Conservation (phyloP, 1,140 invertebrate genomes). For the Frieseomelitta varia region DNA sequence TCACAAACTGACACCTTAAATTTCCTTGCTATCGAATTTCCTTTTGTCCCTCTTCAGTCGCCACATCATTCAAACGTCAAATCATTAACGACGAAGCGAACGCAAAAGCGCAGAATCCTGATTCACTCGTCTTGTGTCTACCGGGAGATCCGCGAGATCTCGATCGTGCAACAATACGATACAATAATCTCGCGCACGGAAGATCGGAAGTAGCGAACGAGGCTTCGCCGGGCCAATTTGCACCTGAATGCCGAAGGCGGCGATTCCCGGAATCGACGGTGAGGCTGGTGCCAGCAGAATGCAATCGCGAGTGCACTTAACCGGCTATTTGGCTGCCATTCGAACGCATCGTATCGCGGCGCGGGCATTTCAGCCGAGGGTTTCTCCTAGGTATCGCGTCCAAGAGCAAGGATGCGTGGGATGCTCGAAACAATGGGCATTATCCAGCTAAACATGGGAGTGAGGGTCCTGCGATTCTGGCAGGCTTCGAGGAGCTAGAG, state of each 20-base stretch:
- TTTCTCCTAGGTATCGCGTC: constrained; percentile 46
- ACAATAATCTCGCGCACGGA: not conserved
- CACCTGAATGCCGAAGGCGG: constrained; percentile 56
- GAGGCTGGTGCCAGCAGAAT: constrained; percentile 20
- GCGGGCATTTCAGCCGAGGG: constrained; percentile 56
- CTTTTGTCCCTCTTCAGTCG: too few species aligned
- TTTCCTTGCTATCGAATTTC: too few species aligned
- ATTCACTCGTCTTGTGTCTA: not conserved
- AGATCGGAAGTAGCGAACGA: constrained; percentile 55
- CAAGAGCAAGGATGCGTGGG: constrained; percentile 61
- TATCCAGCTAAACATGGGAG: constrained; percentile 53
- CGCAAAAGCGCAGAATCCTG: not conserved
- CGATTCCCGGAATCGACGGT: constrained; percentile 11
- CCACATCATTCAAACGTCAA: not conserved
- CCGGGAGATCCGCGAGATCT: not conserved
- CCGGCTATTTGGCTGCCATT: constrained; percentile 61
- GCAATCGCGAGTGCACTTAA: constrained; percentile 53
- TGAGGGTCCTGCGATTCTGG: constrained; percentile 51
- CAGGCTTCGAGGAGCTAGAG: constrained; percentile 56
- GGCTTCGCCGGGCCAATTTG: constrained; percentile 55
- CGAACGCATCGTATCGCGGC: constrained; percentile 47
- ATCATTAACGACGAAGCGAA: not conserved
- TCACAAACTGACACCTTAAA: too few species aligned
- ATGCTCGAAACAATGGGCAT: constrained; percentile 69
- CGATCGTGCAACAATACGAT: not conserved